Evolutionary conservation across 2,797 vertebrate species (phyloP), one percentile per base, ranked within the genome.

Genomic region (Molossus alvarezi): DNA sequence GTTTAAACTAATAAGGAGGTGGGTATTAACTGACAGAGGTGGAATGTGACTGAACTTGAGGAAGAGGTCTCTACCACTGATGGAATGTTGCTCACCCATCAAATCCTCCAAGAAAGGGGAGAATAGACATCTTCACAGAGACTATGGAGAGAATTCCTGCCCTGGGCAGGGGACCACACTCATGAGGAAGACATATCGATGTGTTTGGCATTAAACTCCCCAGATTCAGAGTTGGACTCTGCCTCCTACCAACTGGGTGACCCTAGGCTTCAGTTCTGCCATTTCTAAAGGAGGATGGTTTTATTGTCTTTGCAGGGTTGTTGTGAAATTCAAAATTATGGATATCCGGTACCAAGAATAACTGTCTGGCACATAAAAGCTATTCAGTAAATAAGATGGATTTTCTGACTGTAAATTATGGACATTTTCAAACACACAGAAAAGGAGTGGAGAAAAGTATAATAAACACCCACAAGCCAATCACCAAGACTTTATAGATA

Each of bases 401-500:
- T 45, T 77, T 87, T 65, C 41, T 77, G 48, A n/a, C 45, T 93
- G 77, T 48, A 79, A 83, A 51, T 95, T 60, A 89, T 1, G 41
- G 25, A 51, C 25, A 86, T 84, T 93, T 86, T 94, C 27, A 80
- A 95, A 89, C 60, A 93, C 27, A 80, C 9, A 92, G 27, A 69
- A 95, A 90, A 87, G 33, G 18, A 90, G n/a, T 58, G 18, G 51
- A 71, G 29, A 79, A 53, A 25, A 60, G 12, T 55, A n/a, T 21
- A 76, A 90, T 86, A 57, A 77, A 84, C 9, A 69, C 5, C 13
- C 27, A 72, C 3, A 69, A 81, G 27, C 5, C 9, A 13, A 84
- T 6, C 15, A 48, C 14, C 45, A 55, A 92, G 81, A 88, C 33
- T 33, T 67, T 53, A 81, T 20, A 90, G 72, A 79, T 73, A 17